Evolutionary conservation across 2,888 invertebrate species (phyloP).

Genomic region (Pecten maximus): DNA sequence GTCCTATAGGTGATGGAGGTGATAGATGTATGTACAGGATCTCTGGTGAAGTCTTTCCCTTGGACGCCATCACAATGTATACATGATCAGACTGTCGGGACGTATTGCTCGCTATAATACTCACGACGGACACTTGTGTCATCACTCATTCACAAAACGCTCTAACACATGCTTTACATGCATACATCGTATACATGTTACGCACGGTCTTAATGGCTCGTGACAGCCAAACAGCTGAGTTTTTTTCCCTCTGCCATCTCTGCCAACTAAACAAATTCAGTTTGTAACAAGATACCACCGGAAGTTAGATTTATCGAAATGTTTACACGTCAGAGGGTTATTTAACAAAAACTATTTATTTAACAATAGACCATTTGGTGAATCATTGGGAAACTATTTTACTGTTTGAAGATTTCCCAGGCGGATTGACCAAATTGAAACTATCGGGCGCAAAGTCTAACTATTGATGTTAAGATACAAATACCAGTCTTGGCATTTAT

Average conservation of each 20-base stretch:
- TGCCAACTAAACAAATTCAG: neutral
- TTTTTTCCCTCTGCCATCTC: neutral
- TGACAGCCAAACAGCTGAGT: slow-evolving; percentile 16
- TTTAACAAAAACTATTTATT: neutral
- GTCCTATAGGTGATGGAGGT: neutral
- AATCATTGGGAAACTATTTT: neutral
- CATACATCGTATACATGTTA: neutral
- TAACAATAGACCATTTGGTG: neutral
- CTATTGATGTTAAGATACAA: too few species aligned
- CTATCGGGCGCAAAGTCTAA: too few species aligned
- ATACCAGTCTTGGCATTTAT: too few species aligned
- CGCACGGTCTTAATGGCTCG: neutral
- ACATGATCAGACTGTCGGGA: too few species aligned
- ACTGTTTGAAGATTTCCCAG: too few species aligned
- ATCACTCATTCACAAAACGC: neutral
- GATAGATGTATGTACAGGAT: neutral
- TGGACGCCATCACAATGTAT: too few species aligned
- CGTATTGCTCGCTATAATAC: neutral
- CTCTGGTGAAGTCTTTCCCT: too few species aligned
- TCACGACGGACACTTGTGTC: neutral
- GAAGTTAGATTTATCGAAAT: neutral
- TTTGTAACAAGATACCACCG: neutral
- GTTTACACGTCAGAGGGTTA: neutral
- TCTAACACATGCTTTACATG: neutral
- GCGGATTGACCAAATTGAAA: too few species aligned